Conservation (phyloP, 2,797 vertebrate species). For the Botia kubotai region DNA sequence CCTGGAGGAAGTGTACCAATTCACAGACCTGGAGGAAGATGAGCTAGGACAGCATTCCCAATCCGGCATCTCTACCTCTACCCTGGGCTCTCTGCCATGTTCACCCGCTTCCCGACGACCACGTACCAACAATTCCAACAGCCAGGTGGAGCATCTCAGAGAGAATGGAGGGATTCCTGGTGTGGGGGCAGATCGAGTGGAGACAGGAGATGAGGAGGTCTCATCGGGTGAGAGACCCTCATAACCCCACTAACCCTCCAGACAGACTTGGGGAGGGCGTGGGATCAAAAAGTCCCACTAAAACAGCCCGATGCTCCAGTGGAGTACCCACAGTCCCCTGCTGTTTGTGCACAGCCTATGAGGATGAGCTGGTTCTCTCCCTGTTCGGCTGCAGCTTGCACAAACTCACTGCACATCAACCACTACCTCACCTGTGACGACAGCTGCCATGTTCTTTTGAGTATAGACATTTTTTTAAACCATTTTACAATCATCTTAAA, state of each 20-base stretch:
- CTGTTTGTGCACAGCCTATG: conserved; percentile 15
- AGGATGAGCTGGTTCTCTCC: conserved; percentile 41
- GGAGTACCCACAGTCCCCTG: conserved; percentile 50
- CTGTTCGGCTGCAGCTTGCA: conserved; percentile 31
- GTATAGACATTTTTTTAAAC: conserved; percentile 57
- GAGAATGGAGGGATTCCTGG: conserved; percentile 70
- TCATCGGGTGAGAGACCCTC: conserved; percentile 94
- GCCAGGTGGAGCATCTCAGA: conserved; percentile 57
- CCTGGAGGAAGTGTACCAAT: conserved; percentile 87
- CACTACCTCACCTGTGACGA: conserved; percentile 54
- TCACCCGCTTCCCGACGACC: conserved; percentile 57
- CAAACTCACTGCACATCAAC: conserved; percentile 49
- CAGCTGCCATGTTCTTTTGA: conserved; percentile 55
- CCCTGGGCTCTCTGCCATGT: conserved; percentile 73
- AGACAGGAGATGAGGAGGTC: conserved; percentile 75
- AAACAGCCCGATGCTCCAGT: conserved; percentile 38
- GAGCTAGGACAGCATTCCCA: conserved; percentile 85
- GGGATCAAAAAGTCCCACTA: conserved; percentile 39
- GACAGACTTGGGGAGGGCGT: background rate
- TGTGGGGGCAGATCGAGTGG: conserved; percentile 44
- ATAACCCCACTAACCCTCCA: conserved; percentile 67
- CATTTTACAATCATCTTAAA: background rate
- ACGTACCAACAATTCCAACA: conserved; percentile 14
- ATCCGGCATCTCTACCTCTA: conserved; percentile 78
- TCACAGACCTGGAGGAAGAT: conserved; percentile 94